A percentile compares a stretch with the other conserved stretches of the same genome.
phyloP scores from a whole-genome alignment of 2,113 vertebrate species.

The Phocoena phocoena region DNA sequence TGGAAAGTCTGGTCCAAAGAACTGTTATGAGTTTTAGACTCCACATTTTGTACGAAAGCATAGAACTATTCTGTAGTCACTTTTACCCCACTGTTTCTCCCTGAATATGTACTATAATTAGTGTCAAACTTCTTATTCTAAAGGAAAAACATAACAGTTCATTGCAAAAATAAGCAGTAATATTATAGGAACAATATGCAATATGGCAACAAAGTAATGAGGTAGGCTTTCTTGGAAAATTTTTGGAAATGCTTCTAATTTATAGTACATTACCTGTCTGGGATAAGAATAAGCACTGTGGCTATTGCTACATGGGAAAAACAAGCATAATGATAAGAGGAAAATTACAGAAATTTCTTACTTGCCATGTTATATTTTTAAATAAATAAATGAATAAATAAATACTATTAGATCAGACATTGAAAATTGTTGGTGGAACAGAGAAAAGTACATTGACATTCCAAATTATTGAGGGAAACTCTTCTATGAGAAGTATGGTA shows the following conservation, averaged over 20 bases:
- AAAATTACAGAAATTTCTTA: not conserved
- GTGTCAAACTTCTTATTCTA: not conserved
- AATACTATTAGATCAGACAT: not conserved
- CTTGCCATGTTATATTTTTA: not conserved
- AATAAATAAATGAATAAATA: not conserved
- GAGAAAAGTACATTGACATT: not conserved
- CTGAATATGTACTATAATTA: not conserved
- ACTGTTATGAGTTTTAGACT: not conserved
- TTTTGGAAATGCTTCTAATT: not conserved
- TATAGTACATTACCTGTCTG: not conserved
- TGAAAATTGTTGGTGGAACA: not conserved
- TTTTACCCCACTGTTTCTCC: not conserved
- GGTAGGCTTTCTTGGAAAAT: not conserved
- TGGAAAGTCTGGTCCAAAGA: not conserved
- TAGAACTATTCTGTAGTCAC: not conserved
- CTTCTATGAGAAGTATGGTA: not conserved
- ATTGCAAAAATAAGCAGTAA: not conserved
- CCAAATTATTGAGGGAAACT: not conserved
- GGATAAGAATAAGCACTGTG: not conserved
- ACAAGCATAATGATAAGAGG: not conserved
- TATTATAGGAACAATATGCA: not conserved
- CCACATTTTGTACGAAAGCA: not conserved
- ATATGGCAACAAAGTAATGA: not conserved
- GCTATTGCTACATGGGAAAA: not conserved
- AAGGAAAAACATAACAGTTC: not conserved